Base-by-base conservation (phyloP, 2,797 vertebrate genomes). In the Gallinago nigripennis region DNA sequence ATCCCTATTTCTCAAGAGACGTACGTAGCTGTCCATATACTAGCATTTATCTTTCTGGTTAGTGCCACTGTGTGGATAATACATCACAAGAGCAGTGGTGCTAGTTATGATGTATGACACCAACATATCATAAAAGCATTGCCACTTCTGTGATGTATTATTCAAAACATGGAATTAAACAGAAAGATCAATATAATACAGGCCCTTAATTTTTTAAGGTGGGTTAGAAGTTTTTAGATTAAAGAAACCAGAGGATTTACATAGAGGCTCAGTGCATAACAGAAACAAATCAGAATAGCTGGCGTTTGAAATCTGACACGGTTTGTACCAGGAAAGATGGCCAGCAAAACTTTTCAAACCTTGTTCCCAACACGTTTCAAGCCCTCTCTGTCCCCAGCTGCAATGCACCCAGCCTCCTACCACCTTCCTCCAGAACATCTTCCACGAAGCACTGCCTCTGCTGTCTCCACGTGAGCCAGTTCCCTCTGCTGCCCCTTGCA, bases 61-160 rank as follows among this genome's bases (percentile, higher is more conserved):
- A 48, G 7, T 92, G 93, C 85, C 71, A 86, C 60, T 51, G 24
- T 82, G 79, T 94, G 82, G 88, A 63, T 96, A 93, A 97, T 97
- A 58, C 79, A 96, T 97, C 95, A 96, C 64, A 68, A 20, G 51
- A 96, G 93, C 90, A 94, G 88, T 88, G 83, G 82, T 94, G 90
- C 93, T 97, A 50, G 76, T 96, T 94, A 90, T 96, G 95, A 97
- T 95, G 80, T 94, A 96, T 81, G 88, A 95, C 90, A 95, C 86
- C 77, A 95, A 88, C 82, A 78, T 83, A 96, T 92, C 97, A 97
- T 95, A 95, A 93, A 96, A 97, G 79, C 50, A 79, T 86, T 95
- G 95, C 95, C 84, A 94, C 87, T 88, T 81, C 63, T 86, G 54
- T 97, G 95, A 97, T 97, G 93, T 94, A 95, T 97, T 96, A 96